Evolutionary conservation across 2,113 vertebrate species (phyloP).

Genomic region (Dendropsophus ebraccatus): DNA sequence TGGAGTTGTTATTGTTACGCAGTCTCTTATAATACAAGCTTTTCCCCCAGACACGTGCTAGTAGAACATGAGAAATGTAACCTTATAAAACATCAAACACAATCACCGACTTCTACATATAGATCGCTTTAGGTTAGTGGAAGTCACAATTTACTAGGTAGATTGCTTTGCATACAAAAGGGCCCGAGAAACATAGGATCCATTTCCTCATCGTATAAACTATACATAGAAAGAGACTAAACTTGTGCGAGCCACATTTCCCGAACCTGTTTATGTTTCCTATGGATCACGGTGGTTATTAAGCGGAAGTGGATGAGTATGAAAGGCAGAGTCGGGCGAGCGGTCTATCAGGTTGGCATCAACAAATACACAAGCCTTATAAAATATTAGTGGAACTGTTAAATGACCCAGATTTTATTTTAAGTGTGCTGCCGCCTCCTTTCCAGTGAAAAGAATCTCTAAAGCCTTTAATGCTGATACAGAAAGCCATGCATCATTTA

Average conservation of each 20-base stretch:
- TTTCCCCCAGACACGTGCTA: not conserved
- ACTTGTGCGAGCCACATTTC: not conserved
- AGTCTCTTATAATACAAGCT: too few relatives aligned
- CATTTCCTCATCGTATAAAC: not conserved
- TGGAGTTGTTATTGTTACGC: not conserved
- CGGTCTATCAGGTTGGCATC: constrained; percentile 18
- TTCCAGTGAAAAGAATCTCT: constrained; percentile 55
- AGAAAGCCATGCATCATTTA: constrained; percentile 42
- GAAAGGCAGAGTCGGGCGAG: not conserved
- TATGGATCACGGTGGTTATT: not conserved
- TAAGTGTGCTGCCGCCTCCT: constrained; percentile 56
- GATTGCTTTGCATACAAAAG: not conserved
- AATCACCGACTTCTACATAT: constrained; percentile 1
- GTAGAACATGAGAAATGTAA: constrained; percentile 30
- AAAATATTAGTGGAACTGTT: constrained; percentile 60
- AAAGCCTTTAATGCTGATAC: not conserved
- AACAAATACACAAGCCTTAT: constrained; percentile 35
- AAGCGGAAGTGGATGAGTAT: constrained; percentile 13
- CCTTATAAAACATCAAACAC: constrained; percentile 34
- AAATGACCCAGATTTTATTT: constrained; percentile 63
- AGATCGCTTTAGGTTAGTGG: constrained; percentile 12
- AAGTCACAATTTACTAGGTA: constrained; percentile 13
- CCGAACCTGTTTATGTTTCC: not conserved
- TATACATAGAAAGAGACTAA: constrained; percentile 2
- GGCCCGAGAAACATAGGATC: not conserved